Evolutionary conservation across 2,113 vertebrate genomes (phyloP), one percentile per base, ranked within the genome.

Genomic region (Panthera tigris): DNA sequence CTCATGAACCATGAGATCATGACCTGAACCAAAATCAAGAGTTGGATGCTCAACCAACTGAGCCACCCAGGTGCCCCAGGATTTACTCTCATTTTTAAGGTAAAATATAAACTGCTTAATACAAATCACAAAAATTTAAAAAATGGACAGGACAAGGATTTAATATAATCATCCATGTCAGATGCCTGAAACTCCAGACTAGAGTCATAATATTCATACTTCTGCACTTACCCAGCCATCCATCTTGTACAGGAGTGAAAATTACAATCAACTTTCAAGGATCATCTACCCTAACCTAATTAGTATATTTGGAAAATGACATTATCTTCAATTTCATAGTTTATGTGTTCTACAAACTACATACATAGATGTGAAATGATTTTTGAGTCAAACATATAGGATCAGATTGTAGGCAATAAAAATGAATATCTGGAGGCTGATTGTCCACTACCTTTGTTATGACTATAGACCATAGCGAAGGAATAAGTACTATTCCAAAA

Each of bases 101-200:
- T 86, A 89, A 95, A 94, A 66, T 91, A 52, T 57, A 93, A 92
- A 69, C 45, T n/a, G 25, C 57, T 85, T 86, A 36, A 63, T 61
- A 66, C 41, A 94, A 65, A 87, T 80, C 39, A 61, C 8, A 63
- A 71, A 95, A 78, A 50, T 33, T 65, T 65, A 14, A 91, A 88
- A 80, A 14, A 36, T 0, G 52, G 45, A 80, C 1, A 39, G 29
- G 39, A 23, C 50, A 94, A 94, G 29, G 33, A 48, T 45, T 83
- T 45, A 13, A 31, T n/a, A 27, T 73, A 61, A 39, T 66, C 4
- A 2, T 12, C 27, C 74, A 21, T 50, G 11, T 74, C 41, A 55
- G 52, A 71, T 45, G 14, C 68, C 63, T 79, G 69, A 80, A 65
- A 74, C 1, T 31, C 19, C 68, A 89, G 68, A 9, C 52, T 89